Conservation (phyloP, 1,140 invertebrate species). For the Apis florea region DNA sequence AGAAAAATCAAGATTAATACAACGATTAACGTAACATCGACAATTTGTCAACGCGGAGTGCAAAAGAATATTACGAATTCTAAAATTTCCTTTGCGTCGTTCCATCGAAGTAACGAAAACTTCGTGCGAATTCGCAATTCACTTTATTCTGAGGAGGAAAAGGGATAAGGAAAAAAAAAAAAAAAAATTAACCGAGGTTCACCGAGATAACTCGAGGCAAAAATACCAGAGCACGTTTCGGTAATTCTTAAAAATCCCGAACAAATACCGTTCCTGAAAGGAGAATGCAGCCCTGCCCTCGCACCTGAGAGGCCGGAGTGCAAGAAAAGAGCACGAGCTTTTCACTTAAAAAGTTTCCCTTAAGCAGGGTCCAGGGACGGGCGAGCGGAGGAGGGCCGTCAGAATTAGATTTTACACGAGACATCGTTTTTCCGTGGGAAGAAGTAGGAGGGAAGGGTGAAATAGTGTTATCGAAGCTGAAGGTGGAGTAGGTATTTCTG, state of each 20-base stretch:
- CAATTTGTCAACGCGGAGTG: neutral
- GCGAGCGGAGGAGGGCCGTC: conserved; percentile 40
- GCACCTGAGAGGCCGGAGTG: conserved; percentile 45
- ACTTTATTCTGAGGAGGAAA: neutral
- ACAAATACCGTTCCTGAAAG: conserved; percentile 35
- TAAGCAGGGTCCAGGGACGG: conserved; percentile 57
- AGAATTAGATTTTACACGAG: conserved; percentile 64
- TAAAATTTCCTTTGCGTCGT: neutral
- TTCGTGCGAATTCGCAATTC: neutral
- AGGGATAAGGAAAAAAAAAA: too few relatives aligned
- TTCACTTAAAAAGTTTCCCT: conserved; percentile 68
- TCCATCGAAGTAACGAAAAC: neutral
- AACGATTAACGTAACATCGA: too few relatives aligned
- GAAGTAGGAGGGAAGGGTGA: conserved; percentile 25
- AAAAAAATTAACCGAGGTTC: conserved; percentile 24
- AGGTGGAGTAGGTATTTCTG: conserved; percentile 33
- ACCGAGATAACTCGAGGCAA: neutral
- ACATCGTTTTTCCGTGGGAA: conserved; percentile 51
- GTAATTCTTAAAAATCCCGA: conserved; percentile 41
- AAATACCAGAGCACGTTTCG: conserved; percentile 41
- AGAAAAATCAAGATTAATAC: too few relatives aligned
- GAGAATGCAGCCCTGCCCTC: conserved; percentile 9
- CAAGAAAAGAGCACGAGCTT: conserved; percentile 61
- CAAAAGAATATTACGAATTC: neutral
- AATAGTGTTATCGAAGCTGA: conserved; percentile 59